Percentiles rank a stretch among this genome's conserved stretches.
Evolutionary conservation across 1,140 invertebrate genomes (phyloP).

Genomic region (Ceratitis capitata): DNA sequence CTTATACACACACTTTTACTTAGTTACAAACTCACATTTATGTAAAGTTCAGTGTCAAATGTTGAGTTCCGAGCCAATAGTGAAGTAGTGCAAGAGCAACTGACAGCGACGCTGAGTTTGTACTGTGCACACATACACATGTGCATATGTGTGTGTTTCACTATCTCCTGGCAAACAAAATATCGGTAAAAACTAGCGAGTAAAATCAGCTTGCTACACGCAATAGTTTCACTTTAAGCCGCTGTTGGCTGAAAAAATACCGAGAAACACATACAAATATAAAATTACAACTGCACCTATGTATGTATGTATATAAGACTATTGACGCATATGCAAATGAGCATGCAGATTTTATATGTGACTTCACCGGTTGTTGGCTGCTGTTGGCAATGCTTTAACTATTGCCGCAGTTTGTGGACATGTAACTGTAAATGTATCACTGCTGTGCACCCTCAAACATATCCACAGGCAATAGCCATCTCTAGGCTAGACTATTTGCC

Average conservation of each 20-base stretch:
- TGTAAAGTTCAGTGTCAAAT: not conserved
- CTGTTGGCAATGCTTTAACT: not conserved
- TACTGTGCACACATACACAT: not conserved
- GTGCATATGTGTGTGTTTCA: not conserved
- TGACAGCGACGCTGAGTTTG: not conserved
- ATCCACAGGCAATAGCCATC: not conserved
- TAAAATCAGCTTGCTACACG: not conserved
- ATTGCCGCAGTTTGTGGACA: slow-evolving; percentile 1
- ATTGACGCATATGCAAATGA: not conserved
- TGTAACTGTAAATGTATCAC: not conserved
- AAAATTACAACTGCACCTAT: not conserved
- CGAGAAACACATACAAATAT: not conserved
- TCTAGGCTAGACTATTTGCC: not conserved
- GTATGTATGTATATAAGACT: not conserved
- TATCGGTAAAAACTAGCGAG: not conserved
- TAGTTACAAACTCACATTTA: not conserved
- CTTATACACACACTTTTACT: not conserved
- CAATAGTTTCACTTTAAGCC: not conserved
- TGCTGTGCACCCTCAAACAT: not conserved
- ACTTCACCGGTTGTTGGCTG: not conserved
- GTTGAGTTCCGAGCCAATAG: not conserved
- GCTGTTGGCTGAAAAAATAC: not conserved
- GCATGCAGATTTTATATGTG: not conserved
- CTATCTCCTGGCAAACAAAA: not conserved
- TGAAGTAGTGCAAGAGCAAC: not conserved